Evolutionary conservation across 1,140 invertebrate species (phyloP).

Genomic region (Venustaconcha ellipsiformis): DNA sequence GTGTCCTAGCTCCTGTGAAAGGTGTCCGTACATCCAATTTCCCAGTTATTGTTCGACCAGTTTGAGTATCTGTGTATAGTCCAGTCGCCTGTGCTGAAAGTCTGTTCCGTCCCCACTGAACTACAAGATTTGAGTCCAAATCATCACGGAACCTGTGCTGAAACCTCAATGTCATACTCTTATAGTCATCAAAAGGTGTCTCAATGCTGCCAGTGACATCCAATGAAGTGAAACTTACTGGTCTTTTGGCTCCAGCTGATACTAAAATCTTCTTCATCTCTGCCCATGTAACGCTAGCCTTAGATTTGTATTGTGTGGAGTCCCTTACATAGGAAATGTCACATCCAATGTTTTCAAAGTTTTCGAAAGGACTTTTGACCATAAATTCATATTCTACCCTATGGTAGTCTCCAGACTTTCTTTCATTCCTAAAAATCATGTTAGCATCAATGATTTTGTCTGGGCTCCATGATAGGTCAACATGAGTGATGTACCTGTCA

Average conservation of each 20-base stretch:
- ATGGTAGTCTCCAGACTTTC: neutral
- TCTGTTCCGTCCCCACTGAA: constrained; percentile 26
- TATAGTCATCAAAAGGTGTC: constrained; percentile 25
- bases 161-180: constrained; percentile 1
- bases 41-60: constrained; percentile 9
- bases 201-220: constrained; percentile 26
- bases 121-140: constrained; percentile 2
- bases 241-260: constrained; percentile 26
- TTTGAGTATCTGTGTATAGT: neutral
- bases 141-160: constrained; percentile 14
- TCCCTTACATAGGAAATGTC: constrained; percentile 19
- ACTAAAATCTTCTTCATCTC: constrained; percentile 35
- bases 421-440: constrained; percentile 29
- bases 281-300: constrained; percentile 33
- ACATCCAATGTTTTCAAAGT: constrained; percentile 30
- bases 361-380: constrained; percentile 36
- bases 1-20: constrained; percentile 36
- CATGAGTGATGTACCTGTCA: constrained; percentile 22
- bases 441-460: constrained; percentile 36
- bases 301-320: constrained; percentile 19
- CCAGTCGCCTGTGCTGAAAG: constrained; percentile 18
- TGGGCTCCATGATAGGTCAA: constrained; percentile 43
- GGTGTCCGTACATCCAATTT: constrained; percentile 49
- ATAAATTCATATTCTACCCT: constrained; percentile 27
- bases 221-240: constrained; percentile 27